Percentiles rank a stretch among this genome's conserved stretches.
These are phyloP conservation scores for Fabriciana adippe DNA, from an alignment of 2,888 invertebrate genomes.

Conservation along the genomic window DNA sequence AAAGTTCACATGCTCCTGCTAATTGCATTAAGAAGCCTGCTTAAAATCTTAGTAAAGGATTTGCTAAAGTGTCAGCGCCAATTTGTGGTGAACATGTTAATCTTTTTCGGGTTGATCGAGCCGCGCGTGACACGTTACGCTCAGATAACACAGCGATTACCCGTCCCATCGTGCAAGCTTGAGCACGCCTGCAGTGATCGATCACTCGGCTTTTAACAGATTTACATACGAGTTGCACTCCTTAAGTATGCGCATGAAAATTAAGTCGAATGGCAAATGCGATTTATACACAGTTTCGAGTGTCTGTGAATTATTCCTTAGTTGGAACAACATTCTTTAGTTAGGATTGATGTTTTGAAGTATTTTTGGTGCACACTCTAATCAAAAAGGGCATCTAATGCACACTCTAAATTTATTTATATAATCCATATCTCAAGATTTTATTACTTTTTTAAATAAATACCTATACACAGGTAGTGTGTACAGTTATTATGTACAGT, in stretches of 20 bases:
- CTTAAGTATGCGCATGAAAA: conserved; percentile 21
- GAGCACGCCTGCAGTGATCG: conserved; percentile 50
- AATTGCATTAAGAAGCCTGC: conserved; percentile 41
- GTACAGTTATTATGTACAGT: neutral
- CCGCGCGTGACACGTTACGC: conserved; percentile 50
- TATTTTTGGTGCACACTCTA: no score
- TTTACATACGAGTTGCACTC: conserved; percentile 23
- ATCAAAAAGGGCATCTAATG: no score
- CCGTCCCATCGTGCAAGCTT: conserved; percentile 43
- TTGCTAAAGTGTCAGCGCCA: conserved; percentile 50
- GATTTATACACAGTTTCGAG: neutral
- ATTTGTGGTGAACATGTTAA: conserved; percentile 62
- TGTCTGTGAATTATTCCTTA: neutral
- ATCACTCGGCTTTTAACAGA: conserved; percentile 47
- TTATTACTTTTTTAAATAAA: no score
- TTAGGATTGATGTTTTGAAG: neutral
- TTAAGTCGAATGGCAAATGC: conserved; percentile 1
- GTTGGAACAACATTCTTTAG: neutral
- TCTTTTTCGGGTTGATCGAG: conserved; percentile 64
- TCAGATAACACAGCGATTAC: conserved; percentile 56
- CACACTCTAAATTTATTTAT: no score
- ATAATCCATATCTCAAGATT: no score
- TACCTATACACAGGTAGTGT: no score
- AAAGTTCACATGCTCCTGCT: conserved; percentile 50
- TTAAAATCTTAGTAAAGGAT: conserved; percentile 43